phyloP scores from a whole-genome alignment of 1,140 invertebrate genomes.

The Drosophila funebris region DNA sequence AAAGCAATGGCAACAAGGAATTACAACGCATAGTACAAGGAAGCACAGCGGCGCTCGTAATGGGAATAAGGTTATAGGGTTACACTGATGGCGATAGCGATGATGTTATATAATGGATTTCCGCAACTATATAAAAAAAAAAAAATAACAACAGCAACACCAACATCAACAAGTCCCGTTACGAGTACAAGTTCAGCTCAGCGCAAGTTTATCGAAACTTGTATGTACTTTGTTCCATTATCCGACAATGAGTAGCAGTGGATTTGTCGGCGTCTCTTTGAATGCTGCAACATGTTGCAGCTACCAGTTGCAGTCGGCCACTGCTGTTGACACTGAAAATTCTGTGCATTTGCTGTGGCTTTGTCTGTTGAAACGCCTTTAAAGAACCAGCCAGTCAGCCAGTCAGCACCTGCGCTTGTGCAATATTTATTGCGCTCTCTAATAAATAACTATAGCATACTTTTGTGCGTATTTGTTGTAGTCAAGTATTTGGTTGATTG shows the following conservation, averaged over 20 bases:
- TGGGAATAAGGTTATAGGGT: constrained; percentile 52
- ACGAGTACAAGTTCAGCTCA: constrained; percentile 5
- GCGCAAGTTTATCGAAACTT: constrained; percentile 22
- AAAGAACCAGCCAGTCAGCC: constrained; percentile 15
- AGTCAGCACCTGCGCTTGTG: constrained; percentile 69
- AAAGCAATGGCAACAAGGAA: constrained; percentile 28
- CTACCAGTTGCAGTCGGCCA: constrained; percentile 8
- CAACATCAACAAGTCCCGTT: not conserved
- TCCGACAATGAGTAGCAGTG: constrained; percentile 50
- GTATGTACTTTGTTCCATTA: constrained; percentile 39
- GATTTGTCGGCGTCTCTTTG: constrained; percentile 44
- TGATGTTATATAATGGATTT: constrained; percentile 54
- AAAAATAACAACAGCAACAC: not conserved
- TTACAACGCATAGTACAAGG: constrained; percentile 14
- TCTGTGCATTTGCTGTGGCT: constrained; percentile 39
- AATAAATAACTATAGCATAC: constrained; percentile 65
- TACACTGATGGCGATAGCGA: constrained; percentile 41
- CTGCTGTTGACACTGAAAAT: constrained; percentile 55
- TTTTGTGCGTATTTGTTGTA: constrained; percentile 43
- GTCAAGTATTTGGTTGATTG: constrained; percentile 6
- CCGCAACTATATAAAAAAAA: constrained; percentile 20
- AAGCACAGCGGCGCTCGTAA: constrained; percentile 2
- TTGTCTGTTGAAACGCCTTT: constrained; percentile 40
- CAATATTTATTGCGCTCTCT: constrained; percentile 78
- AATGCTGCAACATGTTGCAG: constrained; percentile 44